These are phyloP conservation scores for Hippocampus zosterae DNA, from an alignment of 2,113 vertebrate genomes.

Conservation along the genomic window DNA sequence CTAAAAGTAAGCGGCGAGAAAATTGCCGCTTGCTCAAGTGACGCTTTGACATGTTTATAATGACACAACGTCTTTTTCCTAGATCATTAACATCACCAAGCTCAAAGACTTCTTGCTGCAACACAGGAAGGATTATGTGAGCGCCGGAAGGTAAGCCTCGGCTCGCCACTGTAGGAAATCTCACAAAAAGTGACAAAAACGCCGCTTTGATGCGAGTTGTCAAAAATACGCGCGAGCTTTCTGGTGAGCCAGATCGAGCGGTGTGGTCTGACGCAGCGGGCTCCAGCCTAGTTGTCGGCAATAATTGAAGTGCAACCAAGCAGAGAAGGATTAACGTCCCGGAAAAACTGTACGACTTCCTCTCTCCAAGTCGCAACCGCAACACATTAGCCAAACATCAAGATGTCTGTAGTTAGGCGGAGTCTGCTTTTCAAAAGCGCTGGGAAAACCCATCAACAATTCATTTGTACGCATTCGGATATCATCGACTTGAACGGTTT, in stretches of 20 bases:
- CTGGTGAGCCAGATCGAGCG: constrained; percentile 48
- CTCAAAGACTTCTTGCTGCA: constrained; percentile 95
- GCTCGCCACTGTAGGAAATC: neutral
- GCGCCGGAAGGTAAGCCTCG: constrained; percentile 82
- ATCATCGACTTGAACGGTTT: constrained; percentile 2
- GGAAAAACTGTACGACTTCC: constrained; percentile 60
- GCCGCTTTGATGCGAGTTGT: neutral
- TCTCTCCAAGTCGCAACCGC: constrained; percentile 38
- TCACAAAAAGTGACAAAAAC: constrained; percentile 7
- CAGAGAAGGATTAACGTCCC: constrained; percentile 62
- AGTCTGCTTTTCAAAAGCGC: constrained; percentile 11
- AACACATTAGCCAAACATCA: constrained; percentile 33
- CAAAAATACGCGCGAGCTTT: constrained; percentile 16
- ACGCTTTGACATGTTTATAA: constrained; percentile 16
- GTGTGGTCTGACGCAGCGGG: constrained; percentile 60
- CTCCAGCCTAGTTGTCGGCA: constrained; percentile 70
- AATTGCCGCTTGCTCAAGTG: constrained; percentile 36
- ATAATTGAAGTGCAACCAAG: constrained; percentile 68
- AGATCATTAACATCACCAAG: constrained; percentile 95
- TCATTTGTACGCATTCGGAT: neutral
- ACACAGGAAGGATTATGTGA: constrained; percentile 95
- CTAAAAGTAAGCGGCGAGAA: constrained; percentile 25
- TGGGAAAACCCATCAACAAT: constrained; percentile 39
- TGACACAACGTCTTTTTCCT: constrained; percentile 37
- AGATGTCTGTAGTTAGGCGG: constrained; percentile 24